Evolutionary conservation across 1,140 invertebrate genomes (phyloP), one percentile per base, ranked within the genome.

Genomic region (Teleogryllus occipitalis): DNA sequence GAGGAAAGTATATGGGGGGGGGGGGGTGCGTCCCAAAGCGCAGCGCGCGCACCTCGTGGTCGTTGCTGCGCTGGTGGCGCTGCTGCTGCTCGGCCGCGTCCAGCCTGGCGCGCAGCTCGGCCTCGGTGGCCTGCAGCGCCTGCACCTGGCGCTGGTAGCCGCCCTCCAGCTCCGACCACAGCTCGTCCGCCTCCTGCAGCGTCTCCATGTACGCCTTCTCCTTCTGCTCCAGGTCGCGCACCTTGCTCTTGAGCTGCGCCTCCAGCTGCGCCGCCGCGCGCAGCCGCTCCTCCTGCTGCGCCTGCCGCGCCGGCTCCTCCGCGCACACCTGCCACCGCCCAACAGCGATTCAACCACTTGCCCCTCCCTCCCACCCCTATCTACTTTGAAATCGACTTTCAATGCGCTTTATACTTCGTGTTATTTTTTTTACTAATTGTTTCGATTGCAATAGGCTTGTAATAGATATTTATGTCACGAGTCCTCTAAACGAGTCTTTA

Each of bases 161-260:
- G 3, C 87, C 87, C 82, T 93, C 92, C 85, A 93, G 88, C 74
- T 92, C 90, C 0, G 90, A 89, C 89, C 93, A 92, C 84, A 94
- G 90, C 74, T 92, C 89, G 78, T 93, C 93, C 3, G 92, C 92
- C 79, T 93, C 89, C 81, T 92, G 90, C 82, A 95, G 86, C 78
- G 93, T 94, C 82, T 92, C 91, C 83, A 92, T 87, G 81, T 93
- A 93, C 0, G 91, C 89, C 8, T 88, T 87, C 83, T 93, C 92
- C 77, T 90, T 87, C 65, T 89, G 87, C 83, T 93, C 91, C 8
- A 93, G 82, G 75, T 93, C 91, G 48, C 86, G 87, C 39, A 94
- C 89, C 78, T 88, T 86, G 76, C 85, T 86, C 81, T 87, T 88
- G 46, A 88, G 84, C 15, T 72, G 79, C 8, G 84, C 18, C 65